Evolutionary conservation across 1,140 invertebrate species (phyloP).

Genomic region (Monochamus saltuarius): DNA sequence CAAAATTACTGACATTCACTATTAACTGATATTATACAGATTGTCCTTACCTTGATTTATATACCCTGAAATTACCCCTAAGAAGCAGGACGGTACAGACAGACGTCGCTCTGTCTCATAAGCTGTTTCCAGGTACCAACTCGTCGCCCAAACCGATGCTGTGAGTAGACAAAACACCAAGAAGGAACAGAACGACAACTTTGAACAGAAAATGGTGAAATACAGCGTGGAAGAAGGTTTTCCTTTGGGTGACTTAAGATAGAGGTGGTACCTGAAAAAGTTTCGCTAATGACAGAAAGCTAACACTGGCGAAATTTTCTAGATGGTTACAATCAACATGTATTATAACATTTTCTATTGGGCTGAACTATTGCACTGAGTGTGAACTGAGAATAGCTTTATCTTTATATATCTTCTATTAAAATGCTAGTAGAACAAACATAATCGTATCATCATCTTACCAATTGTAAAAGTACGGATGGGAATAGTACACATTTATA

Average conservation of each 20-base stretch:
- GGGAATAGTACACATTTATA: constrained; percentile 35
- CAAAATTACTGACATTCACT: too few species aligned
- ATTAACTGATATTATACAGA: too few species aligned
- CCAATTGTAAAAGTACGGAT: constrained; percentile 47
- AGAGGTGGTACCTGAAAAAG: constrained; percentile 39
- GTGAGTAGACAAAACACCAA: constrained; percentile 32
- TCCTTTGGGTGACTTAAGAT: constrained; percentile 34
- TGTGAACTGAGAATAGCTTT: too few species aligned
- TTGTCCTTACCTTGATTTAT: constrained; percentile 41
- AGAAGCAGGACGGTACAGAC: constrained; percentile 40
- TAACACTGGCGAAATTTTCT: too few species aligned
- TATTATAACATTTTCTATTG: too few species aligned
- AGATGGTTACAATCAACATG: too few species aligned
- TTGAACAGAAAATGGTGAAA: constrained; percentile 30
- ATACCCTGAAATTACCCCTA: constrained; percentile 40
- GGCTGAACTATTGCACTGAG: too few species aligned
- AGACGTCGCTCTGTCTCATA: constrained; percentile 24
- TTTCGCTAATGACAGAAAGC: too few species aligned
- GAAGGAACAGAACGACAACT: constrained; percentile 34
- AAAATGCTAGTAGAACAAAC: too few species aligned
- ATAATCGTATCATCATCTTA: constrained; percentile 7
- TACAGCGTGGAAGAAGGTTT: constrained; percentile 33
- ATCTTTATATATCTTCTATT: too few species aligned
- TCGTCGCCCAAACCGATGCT: constrained; percentile 32
- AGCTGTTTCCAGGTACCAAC: constrained; percentile 24